Evolutionary conservation across 2,797 vertebrate genomes (phyloP), one percentile per base, ranked within the genome.

Genomic region (Oreochromis grahami): DNA sequence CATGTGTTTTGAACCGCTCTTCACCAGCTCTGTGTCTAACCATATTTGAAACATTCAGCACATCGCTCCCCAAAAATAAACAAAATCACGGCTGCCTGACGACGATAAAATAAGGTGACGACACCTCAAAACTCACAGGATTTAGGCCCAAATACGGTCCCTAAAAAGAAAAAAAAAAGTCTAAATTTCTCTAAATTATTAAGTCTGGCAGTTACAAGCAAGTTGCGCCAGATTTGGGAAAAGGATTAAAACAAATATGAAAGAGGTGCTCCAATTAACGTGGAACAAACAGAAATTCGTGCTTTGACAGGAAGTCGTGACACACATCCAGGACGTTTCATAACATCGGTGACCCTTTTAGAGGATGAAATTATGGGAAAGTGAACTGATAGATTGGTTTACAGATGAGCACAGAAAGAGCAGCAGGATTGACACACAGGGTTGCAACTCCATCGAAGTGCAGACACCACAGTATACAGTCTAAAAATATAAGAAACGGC

Each of bases 51-150:
- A 94, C 85, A 92, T 94, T 92, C 48, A 72, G 90, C 81, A 82
- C 89, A 86, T 86, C 78, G 60, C 84, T 70, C 76, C 19, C 88
- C 84, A 80, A 84, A 93, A 93, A 90, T 78, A 95, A 90, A 91
- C 51, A 51, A 78, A 84, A 76, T 83, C 81, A 63, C 21, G 24
- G 86, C 87, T 77, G 83, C 81, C 81, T 82, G 82, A 83, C 53
- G 36, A 60, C 7, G 26, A 84, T 34, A 84, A 83, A 90, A 85
- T 77, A 70, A 84, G 56, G 52, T 45, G 52, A 88, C 19, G 6
- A 86, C 85, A 81, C 8, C 79, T 84, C 36, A 80, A n/a, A 48
- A 15, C 17, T 36, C 21, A 14, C 5, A 81, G 70, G 65, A 80
- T 89, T 82, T 74, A n/a, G 45, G 56, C 19, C 34, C 51, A 86